phyloP scores from a whole-genome alignment of 2,888 invertebrate species.

The Nebria salina region DNA sequence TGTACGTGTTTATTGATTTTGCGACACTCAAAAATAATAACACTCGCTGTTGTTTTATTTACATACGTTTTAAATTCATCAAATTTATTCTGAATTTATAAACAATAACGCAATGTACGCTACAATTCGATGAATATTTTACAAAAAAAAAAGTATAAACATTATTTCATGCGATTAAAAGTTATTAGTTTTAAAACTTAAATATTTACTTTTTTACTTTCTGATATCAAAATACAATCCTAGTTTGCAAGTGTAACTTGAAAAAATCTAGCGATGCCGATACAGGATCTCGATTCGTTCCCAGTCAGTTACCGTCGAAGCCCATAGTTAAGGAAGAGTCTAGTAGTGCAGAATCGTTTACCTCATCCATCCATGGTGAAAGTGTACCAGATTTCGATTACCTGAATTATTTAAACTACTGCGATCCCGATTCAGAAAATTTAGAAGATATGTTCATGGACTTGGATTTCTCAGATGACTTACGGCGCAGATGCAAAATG shows the following conservation, averaged over 20 bases:
- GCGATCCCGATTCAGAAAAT: background rate
- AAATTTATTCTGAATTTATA: background rate
- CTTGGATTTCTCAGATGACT: background rate
- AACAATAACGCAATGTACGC: too few relatives aligned
- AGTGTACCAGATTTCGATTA: background rate
- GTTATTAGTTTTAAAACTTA: too few relatives aligned
- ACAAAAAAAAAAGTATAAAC: too few relatives aligned
- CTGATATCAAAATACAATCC: background rate
- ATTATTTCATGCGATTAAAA: too few relatives aligned
- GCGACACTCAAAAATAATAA: background rate
- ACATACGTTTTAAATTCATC: background rate
- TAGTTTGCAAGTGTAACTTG: background rate
- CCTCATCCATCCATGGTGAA: background rate
- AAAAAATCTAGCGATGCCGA: background rate
- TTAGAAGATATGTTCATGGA: background rate
- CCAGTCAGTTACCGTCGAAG: background rate
- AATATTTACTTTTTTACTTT: background rate
- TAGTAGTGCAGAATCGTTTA: background rate
- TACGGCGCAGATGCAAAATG: background rate
- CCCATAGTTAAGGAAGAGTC: background rate
- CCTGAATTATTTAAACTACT: background rate
- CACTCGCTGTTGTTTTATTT: background rate
- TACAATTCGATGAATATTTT: too few relatives aligned
- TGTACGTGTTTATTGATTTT: background rate
- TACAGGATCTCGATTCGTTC: background rate